Evolutionary conservation across 2,888 invertebrate genomes (phyloP).

Genomic region (Monochamus alternatus): DNA sequence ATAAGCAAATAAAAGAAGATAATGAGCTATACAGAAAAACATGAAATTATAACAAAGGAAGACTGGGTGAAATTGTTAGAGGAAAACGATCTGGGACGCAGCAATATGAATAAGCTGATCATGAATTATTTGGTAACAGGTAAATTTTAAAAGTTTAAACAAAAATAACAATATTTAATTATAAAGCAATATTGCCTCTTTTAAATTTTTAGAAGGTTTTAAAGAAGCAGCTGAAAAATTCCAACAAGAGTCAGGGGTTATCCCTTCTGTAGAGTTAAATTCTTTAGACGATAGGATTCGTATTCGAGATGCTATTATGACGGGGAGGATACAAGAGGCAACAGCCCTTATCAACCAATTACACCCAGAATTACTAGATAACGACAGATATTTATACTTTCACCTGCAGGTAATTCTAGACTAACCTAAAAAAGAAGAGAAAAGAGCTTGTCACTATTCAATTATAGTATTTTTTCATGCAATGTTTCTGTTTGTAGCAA

Average conservation of each 20-base stretch:
- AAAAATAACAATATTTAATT: not conserved
- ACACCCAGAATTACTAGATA: constrained; percentile 95
- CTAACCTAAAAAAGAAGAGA: too few species aligned
- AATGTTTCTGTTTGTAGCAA: constrained; percentile 76
- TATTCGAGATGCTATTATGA: constrained; percentile 95
- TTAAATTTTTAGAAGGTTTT: constrained; percentile 81
- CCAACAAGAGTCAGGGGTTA: constrained; percentile 92
- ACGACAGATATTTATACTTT: constrained; percentile 95
- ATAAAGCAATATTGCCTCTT: not conserved
- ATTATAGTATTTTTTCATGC: too few species aligned
- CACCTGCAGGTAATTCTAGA: constrained; percentile 83
- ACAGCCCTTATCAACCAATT: constrained; percentile 94
- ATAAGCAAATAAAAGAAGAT: constrained; percentile 47
- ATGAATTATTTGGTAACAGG: constrained; percentile 99
- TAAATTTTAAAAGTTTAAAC: constrained; percentile 66
- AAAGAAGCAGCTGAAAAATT: constrained; percentile 98
- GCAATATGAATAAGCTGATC: constrained; percentile 96
- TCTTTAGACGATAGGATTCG: constrained; percentile 93
- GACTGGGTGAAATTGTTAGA: constrained; percentile 85
- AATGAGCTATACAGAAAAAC: constrained; percentile 74
- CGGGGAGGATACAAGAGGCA: constrained; percentile 93
- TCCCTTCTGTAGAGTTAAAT: constrained; percentile 84
- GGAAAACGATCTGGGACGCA: constrained; percentile 86
- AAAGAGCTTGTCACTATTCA: too few species aligned
- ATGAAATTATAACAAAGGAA: constrained; percentile 75